Percentiles rank a stretch among this genome's conserved stretches.
phyloP scores from a whole-genome alignment of 2,113 vertebrate species.

The Mesocricetus auratus region DNA sequence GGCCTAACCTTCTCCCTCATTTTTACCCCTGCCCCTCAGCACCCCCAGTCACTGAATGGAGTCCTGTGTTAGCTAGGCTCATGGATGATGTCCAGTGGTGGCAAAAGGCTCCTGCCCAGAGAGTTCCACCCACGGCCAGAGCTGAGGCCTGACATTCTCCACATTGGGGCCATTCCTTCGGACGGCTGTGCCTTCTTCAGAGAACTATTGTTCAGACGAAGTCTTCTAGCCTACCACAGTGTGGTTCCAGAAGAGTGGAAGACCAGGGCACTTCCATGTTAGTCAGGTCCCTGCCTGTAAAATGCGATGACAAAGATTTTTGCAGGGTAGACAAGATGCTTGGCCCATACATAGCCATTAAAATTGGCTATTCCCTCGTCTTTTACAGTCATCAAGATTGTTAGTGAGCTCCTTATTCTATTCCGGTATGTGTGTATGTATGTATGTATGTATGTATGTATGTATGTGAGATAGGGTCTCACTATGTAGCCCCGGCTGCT shows the following conservation, averaged over 20 bases:
- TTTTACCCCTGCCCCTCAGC: neutral
- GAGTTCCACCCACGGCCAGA: slow-evolving; percentile 20
- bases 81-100: neutral
- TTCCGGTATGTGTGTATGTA: too few species aligned
- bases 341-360: neutral
- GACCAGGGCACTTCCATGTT: neutral
- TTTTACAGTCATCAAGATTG: neutral
- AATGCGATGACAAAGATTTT: slow-evolving; percentile 1
- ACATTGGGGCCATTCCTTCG: slow-evolving; percentile 35
- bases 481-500: neutral
- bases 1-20: neutral
- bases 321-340: neutral
- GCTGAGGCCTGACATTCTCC: slow-evolving; percentile 38
- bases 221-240: neutral
- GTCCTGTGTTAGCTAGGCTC: slow-evolving; percentile 26
- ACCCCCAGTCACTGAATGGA: slow-evolving; percentile 53
- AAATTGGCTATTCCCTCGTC: neutral
- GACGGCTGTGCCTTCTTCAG: neutral
- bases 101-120: slow-evolving; percentile 18
- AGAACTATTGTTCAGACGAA: neutral
- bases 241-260: too few species aligned
- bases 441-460: neutral
- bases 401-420: neutral
- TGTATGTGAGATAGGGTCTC: neutral
- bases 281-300: neutral